Evolutionary conservation across 1,140 invertebrate genomes (phyloP), one percentile per base, ranked within the genome.

Genomic region (Radopholus similis): DNA sequence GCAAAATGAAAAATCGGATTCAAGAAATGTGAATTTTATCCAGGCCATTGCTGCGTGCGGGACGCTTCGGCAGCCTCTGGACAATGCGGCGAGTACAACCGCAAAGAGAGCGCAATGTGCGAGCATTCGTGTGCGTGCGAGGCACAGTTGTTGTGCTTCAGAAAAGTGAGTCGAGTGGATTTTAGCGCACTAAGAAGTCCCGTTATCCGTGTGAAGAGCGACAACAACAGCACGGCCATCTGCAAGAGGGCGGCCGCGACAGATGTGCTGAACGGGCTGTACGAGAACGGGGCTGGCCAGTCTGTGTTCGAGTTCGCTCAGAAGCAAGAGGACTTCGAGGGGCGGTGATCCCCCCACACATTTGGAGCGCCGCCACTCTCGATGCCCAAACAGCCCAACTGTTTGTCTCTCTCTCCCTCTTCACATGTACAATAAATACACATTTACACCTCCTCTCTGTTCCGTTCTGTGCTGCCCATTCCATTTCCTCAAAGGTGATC

Each of bases 61-160:
- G 47, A 51, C 15, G 47, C 18, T 5, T 28, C 47, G 30, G 30
- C 9, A 51, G 47, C 23, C 47, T 26, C 23, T 28, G 47, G 47
- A 21, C 47, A 51, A 11, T 51, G 47, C 30, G 47, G 23, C 23
- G 23, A 28, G 47, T 51, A 51, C 47, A 28, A 21, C 23, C 15
- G 15, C 23, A 15, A 51, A 8, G 47, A 23, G 4, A 28, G 47
- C 47, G 21, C n/a, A 4, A 15, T 5, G 9, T 51, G 47, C 18
- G 4, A 23, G 30, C 47, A 51, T 26, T 51, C 47, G 47, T 51
- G 47, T 26, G 47, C 18, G 30, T 51, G 47, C 18, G 18, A 21
- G n/a, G 47, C 47, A 21, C 47, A 51, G n/a, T 28, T 51, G 11
- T 51, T 51, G 21, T 51, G 47, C 47, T 51, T 51, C n/a, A 51